phyloP scores from a whole-genome alignment of 2,797 vertebrate genomes.

The Mus spretus region DNA sequence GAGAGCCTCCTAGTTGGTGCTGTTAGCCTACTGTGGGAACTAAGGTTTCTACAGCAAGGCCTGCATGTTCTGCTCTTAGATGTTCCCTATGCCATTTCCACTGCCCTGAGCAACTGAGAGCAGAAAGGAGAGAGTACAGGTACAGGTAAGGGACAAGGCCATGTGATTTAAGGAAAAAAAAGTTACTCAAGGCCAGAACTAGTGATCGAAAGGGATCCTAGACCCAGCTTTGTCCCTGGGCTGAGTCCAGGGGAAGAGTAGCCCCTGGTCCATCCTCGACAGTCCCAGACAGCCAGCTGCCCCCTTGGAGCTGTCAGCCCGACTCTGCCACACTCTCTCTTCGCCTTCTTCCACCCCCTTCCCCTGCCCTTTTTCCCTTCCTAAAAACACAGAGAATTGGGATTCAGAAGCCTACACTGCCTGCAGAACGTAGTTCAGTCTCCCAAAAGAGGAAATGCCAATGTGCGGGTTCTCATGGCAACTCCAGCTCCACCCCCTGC shows the following conservation, averaged over 20 bases:
- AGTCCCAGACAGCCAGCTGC: neutral
- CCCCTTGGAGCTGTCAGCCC: neutral
- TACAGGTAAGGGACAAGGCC: neutral
- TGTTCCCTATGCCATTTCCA: neutral
- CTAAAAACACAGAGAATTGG: slow-evolving; percentile 83
- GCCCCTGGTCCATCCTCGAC: neutral
- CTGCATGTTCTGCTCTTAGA: neutral
- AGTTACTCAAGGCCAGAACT: neutral
- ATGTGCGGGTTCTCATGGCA: slow-evolving; percentile 82
- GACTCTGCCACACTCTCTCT: slow-evolving; percentile 36
- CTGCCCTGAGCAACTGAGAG: neutral
- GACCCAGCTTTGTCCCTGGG: neutral
- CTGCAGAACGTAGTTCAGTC: slow-evolving; percentile 77
- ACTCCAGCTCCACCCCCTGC: slow-evolving; percentile 74
- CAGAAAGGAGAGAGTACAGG: neutral
- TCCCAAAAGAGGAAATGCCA: slow-evolving; percentile 87
- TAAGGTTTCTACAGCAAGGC: accelerated
- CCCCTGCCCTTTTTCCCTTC: slow-evolving; percentile 82
- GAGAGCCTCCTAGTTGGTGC: neutral
- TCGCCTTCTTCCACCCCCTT: slow-evolving; percentile 71
- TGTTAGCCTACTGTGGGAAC: neutral
- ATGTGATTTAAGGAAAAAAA: neutral
- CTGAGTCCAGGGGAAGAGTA: neutral
- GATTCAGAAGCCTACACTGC: slow-evolving; percentile 83
- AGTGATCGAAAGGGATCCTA: neutral